These are phyloP conservation scores for Vanessa tameamea DNA, from an alignment of 1,140 invertebrate species.

Conservation along the genomic window DNA sequence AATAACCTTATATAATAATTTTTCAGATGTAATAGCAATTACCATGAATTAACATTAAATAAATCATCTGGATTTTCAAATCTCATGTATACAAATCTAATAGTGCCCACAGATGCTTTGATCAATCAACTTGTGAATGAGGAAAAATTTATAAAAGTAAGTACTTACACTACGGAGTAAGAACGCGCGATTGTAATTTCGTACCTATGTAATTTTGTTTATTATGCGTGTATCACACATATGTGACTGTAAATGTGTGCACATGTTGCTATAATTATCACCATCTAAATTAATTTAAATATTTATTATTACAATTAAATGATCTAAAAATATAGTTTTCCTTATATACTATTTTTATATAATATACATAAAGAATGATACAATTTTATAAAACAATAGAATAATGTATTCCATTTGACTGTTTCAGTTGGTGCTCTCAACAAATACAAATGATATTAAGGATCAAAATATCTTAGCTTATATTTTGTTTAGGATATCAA, in stretches of 20 bases:
- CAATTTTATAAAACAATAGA: too few species aligned
- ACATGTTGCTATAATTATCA: too few species aligned
- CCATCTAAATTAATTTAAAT: too few species aligned
- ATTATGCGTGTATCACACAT: too few species aligned
- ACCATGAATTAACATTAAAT: constrained; percentile 39
- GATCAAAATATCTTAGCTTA: constrained; percentile 38
- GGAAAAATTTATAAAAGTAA: constrained; percentile 54
- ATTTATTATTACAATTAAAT: too few species aligned
- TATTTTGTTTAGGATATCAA: constrained; percentile 43
- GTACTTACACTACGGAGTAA: constrained; percentile 21
- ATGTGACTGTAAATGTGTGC: too few species aligned
- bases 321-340: too few species aligned
- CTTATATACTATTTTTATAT: too few species aligned
- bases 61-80: constrained; percentile 45
- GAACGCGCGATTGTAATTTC: too few species aligned
- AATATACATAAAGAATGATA: too few species aligned
- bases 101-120: constrained; percentile 38
- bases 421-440: constrained; percentile 33
- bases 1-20: constrained; percentile 1
- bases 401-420: too few species aligned
- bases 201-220: too few species aligned
- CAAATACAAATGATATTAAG: constrained; percentile 5
- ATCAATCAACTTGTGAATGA: constrained; percentile 46
- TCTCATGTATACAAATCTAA: constrained; percentile 43
- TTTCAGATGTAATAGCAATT: constrained; percentile 53